phyloP scores from a whole-genome alignment of 1,140 invertebrate species.

The Aphidius gifuensis region DNA sequence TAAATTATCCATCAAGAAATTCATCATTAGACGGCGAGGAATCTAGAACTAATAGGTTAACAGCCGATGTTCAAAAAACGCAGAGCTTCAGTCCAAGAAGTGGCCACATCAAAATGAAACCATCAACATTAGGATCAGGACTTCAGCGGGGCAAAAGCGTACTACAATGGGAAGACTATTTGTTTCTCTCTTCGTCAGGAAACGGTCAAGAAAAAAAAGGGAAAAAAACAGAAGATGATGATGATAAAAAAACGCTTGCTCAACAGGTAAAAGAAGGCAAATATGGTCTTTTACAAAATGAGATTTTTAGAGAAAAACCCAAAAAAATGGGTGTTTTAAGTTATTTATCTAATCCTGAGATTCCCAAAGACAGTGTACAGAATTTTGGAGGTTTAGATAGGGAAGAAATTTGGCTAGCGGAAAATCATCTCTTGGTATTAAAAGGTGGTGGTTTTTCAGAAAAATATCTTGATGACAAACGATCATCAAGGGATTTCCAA shows the following conservation, averaged over 20 bases:
- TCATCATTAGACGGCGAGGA: too few species aligned
- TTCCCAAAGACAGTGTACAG: constrained; percentile 71
- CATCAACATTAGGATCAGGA: too few species aligned
- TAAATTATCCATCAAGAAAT: too few species aligned
- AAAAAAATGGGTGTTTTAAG: constrained; percentile 77
- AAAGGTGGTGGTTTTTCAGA: constrained; percentile 70
- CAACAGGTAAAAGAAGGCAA: constrained; percentile 85
- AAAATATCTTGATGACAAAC: constrained; percentile 39
- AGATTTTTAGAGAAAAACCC: constrained; percentile 67
- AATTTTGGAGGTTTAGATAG: constrained; percentile 77
- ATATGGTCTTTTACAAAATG: constrained; percentile 83
- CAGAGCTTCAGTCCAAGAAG: too few species aligned
- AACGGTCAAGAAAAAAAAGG: constrained; percentile 58
- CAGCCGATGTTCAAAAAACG: too few species aligned
- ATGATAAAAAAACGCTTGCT: constrained; percentile 76
- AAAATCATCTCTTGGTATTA: constrained; percentile 81
- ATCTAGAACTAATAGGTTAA: too few species aligned
- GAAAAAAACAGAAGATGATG: constrained; percentile 61
- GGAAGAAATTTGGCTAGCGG: constrained; percentile 85
- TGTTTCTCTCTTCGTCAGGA: constrained; percentile 65
- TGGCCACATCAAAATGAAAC: too few species aligned
- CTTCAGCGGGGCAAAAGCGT: constrained; percentile 32
- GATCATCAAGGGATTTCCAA: constrained; percentile 35
- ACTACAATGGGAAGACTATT: constrained; percentile 64
- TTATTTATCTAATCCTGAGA: constrained; percentile 73